Evolutionary conservation across 2,797 vertebrate genomes (phyloP).

Genomic region (Hemibagrus guttatus): DNA sequence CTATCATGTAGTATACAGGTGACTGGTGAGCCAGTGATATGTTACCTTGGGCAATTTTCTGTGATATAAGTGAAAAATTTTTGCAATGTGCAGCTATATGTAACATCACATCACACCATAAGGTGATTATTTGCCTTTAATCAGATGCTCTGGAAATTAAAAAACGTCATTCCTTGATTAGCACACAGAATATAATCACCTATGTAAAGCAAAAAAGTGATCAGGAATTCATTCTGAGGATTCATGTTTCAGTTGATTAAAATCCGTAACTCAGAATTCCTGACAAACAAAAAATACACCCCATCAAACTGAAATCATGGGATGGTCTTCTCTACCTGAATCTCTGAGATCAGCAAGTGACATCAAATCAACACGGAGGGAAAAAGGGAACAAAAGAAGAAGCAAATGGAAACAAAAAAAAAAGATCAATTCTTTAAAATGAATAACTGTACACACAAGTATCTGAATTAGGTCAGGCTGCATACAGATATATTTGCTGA

Average conservation of each 20-base stretch:
- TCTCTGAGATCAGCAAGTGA: neutral
- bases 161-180: neutral
- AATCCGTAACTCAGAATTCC: neutral
- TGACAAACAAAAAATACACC: neutral
- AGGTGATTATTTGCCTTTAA: neutral
- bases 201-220: neutral
- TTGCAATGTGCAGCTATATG: neutral
- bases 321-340: neutral
- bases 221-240: neutral
- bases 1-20: neutral
- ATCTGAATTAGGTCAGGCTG: neutral
- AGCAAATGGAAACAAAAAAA: neutral
- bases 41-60: neutral
- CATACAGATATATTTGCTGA: no score
- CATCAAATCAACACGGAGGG: neutral
- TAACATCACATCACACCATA: neutral
- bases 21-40: neutral
- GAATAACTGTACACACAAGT: no score
- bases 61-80: neutral
- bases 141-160: neutral
- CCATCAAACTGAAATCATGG: neutral
- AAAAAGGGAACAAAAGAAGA: no score
- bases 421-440: neutral
- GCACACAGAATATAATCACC: neutral
- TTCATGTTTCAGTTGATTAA: neutral